Evolutionary conservation across 2,113 vertebrate species (phyloP), one percentile per base, ranked within the genome.

Genomic region (Equus quagga): DNA sequence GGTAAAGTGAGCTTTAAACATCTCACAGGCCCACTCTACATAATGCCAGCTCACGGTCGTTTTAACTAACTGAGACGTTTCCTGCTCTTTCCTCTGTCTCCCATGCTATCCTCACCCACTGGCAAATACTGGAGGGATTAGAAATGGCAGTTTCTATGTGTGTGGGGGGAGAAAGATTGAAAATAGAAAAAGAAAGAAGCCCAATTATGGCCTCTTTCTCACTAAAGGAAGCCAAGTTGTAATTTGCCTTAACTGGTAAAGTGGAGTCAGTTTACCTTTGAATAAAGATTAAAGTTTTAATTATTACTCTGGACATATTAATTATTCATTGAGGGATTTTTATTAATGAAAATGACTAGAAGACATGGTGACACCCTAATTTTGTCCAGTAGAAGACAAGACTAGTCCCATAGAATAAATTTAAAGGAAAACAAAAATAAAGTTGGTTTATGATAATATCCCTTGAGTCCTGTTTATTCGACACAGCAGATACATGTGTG

Each of bases 391-490:
- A 24, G 36, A 49, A 92, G 15, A 26, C 15, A 94, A 76, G 8
- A 44, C 46, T 41, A 10, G 14, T 1, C 3, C 2, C 41, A 85
- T 3, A 15, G 41, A 86, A 75, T 19, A 86, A 76, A 93, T 36
- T 44, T 69, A 54, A 97, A 90, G 79, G 46, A 89, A 65, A 36
- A 41, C 8, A 91, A 81, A 87, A 84, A 65, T 46, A 60, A n/a
- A 67, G 41, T 51, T 60, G 21, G 14, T 67, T 86, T 19, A 75
- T 70, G 3, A 15, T 44, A 89, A 58, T 24, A 84, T 49, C 18
- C 1, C 70, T 3, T 7, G 54, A 65, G 24, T 65, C 23, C 64
- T 65, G 0, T 81, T 78, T 91, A 56, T 46, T 80, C 36, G 51
- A 9, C 2, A 58, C 49, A 73, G 70, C 10, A 51, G 17, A 46